Conservation (phyloP, 1,140 invertebrate genomes). For the Bombus sylvicola region DNA sequence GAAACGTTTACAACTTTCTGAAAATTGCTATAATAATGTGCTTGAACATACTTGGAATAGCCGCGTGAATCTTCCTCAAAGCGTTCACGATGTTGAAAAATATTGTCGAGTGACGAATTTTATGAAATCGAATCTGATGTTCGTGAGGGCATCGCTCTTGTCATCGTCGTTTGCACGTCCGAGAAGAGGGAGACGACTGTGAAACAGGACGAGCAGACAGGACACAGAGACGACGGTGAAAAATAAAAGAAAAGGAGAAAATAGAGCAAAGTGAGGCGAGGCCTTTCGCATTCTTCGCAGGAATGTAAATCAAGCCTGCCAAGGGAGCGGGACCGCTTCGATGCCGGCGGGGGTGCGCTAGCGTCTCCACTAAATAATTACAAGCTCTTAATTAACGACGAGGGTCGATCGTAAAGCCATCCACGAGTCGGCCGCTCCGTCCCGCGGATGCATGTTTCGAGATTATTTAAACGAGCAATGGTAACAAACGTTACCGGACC, state of each 20-base stretch:
- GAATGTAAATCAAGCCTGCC: constrained; percentile 77
- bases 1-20: too few species aligned
- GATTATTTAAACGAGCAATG: constrained; percentile 80
- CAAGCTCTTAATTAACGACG: constrained; percentile 82
- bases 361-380: constrained; percentile 82
- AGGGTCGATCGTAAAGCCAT: constrained; percentile 81
- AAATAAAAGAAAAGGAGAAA: constrained; percentile 54
- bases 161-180: constrained; percentile 34
- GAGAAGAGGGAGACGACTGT: neutral
- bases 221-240: constrained; percentile 4
- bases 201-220: constrained; percentile 17
- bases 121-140: constrained; percentile 46
- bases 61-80: neutral
- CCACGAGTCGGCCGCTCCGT: constrained; percentile 72
- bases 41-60: too few species aligned
- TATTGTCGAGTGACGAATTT: neutral
- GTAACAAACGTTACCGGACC: constrained; percentile 72
- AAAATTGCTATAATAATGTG: too few species aligned
- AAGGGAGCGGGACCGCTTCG: constrained; percentile 69
- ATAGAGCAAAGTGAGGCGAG: constrained; percentile 62
- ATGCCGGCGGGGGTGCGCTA: constrained; percentile 81
- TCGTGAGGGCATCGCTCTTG: constrained; percentile 38
- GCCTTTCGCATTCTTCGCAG: constrained; percentile 72
- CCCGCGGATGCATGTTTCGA: constrained; percentile 79
- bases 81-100: neutral